Base-by-base conservation (phyloP, 2,888 invertebrate species). In the Tenodera sinensis region DNA sequence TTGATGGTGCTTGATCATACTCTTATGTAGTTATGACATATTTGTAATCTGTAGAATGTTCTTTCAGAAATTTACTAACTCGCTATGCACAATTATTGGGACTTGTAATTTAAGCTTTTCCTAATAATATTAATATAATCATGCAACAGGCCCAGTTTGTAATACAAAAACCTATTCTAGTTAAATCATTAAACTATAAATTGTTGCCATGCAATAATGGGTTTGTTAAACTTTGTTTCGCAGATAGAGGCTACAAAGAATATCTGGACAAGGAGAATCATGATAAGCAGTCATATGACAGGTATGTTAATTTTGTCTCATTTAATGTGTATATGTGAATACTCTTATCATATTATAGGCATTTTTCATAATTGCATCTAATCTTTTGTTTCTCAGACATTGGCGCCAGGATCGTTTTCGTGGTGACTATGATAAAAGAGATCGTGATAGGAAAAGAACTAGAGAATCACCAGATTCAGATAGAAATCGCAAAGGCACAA, bases 171-270 rank as follows among this genome's bases (percentile, higher is more conserved):
- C 1, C 42, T 42, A 12, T 7, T 6, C 34, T 34, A 8, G 34
- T 34, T 4, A 42, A 42, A 42, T 6, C 12, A 42, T 42, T 12
- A 42, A 42, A 42, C 42, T 42, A 12, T 42, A 42, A 20, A 71
- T 71, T 71, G 54, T 71, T 71, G 1, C 3, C 4, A 15, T 71
- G 20, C 20, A 42, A 28, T 34, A 30, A 15, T 12, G 83, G 20
- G 25, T 89, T 30, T 85, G 47, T 71, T 71, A 4, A 28, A 81
- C 28, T 81, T 83, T 54, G 91, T 42, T 12, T 91, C 90, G 84
- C 88, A 93, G 93, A 94, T 92, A 92, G 93, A 71, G 93, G 93
- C 3, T 93, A 93, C 89, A 93, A 92, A 90, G 93, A 93, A 91
- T 93, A 93, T 90, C 91, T 92, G 47, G 93, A 93, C 88, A 93